These are phyloP conservation scores for Macropus fuliginosus DNA, from an alignment of 2,797 vertebrate species.

Conservation along the genomic window DNA sequence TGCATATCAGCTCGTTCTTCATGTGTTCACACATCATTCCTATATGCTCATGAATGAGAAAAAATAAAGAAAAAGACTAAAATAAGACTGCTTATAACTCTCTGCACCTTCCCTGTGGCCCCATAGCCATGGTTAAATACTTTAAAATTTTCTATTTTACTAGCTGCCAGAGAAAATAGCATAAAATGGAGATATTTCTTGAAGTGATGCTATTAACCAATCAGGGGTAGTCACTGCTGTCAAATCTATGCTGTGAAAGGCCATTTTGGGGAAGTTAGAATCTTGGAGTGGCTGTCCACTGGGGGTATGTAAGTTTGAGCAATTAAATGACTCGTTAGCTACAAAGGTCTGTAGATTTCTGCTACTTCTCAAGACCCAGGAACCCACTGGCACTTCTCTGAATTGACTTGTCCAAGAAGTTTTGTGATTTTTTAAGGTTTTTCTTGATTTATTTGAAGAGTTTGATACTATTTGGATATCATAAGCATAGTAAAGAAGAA, in stretches of 20 bases:
- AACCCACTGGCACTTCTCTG: conserved; percentile 21
- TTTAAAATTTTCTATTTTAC: conserved; percentile 61
- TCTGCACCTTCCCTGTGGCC: conserved; percentile 20
- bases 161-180: conserved; percentile 65
- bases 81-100: conserved; percentile 8
- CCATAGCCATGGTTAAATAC: conserved; percentile 45
- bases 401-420: conserved; percentile 64
- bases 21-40: background rate
- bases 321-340: conserved; percentile 46
- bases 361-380: conserved; percentile 4
- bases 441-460: conserved; percentile 46
- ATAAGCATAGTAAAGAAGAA: conserved; percentile 4
- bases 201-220: conserved; percentile 73
- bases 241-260: conserved; percentile 19
- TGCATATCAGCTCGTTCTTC: background rate
- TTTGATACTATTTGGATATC: conserved; percentile 32
- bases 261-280: conserved; percentile 74
- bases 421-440: conserved; percentile 42
- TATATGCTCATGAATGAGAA: background rate
- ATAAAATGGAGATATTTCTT: conserved; percentile 68
- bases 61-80: conserved; percentile 22
- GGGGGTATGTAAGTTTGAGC: conserved; percentile 57
- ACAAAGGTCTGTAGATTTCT: conserved; percentile 47
- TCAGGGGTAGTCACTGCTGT: conserved; percentile 54
- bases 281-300: conserved; percentile 49